phyloP scores from a whole-genome alignment of 2,797 vertebrate species.

The Mareca penelope region DNA sequence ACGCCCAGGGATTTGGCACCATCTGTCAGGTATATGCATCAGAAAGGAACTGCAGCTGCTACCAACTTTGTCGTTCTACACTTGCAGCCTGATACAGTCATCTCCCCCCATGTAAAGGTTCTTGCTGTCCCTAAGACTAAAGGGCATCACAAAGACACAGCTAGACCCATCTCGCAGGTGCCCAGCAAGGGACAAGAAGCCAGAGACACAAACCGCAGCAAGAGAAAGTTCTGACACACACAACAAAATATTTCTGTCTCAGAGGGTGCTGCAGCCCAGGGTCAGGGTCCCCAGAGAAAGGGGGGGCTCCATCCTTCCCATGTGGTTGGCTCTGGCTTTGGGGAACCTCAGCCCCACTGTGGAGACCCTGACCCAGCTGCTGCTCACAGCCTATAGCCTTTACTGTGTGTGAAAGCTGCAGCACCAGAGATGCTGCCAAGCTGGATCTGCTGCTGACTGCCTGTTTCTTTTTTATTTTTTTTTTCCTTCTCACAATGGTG shows the following conservation, averaged over 20 bases:
- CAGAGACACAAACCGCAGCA: fast-evolving
- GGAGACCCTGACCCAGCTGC: no score
- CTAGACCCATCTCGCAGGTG: neutral
- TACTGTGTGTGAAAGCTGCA: fast-evolving
- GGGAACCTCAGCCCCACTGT: neutral
- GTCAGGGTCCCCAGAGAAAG: no score
- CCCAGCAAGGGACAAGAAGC: neutral
- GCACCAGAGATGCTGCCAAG: neutral
- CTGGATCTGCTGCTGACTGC: neutral
- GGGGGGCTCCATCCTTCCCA: fast-evolving
- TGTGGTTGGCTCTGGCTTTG: fast-evolving
- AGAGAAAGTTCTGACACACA: fast-evolving
- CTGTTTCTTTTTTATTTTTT: neutral
- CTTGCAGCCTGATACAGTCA: neutral
- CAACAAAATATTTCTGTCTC: neutral
- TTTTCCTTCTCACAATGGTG: neutral
- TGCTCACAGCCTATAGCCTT: neutral
- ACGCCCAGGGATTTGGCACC: neutral
- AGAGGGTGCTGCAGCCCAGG: neutral
- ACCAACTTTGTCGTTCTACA: neutral
- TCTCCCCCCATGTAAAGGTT: neutral
- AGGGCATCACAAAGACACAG: fast-evolving
- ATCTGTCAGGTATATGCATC: fast-evolving
- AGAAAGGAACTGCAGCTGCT: neutral
- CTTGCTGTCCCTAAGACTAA: neutral